Conservation (phyloP, 2,888 invertebrate species). For the Morinoia aosen region DNA sequence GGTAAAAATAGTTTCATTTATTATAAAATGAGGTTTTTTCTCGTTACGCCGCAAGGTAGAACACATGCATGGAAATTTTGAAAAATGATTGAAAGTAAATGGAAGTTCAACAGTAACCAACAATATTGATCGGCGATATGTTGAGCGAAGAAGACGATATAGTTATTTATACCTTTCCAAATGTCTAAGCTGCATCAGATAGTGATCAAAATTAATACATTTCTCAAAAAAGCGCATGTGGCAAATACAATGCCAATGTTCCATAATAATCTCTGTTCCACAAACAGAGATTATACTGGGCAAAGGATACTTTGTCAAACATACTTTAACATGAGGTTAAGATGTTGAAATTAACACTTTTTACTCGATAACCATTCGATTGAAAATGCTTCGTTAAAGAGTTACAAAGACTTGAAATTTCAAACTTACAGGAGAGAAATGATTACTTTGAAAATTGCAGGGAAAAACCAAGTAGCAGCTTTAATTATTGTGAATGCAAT, state of each 20-base stretch:
- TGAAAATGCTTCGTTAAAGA: too few species aligned
- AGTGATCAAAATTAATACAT: neutral
- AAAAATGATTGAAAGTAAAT: neutral
- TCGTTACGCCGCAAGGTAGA: neutral
- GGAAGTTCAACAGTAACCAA: neutral
- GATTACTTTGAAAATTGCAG: too few species aligned
- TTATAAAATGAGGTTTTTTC: neutral
- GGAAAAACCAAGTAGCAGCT: too few species aligned
- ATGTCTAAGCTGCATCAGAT: neutral
- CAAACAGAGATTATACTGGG: neutral
- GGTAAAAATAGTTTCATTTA: neutral
- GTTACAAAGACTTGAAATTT: too few species aligned
- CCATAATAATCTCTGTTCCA: neutral
- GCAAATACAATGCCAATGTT: neutral
- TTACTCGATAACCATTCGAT: too few species aligned
- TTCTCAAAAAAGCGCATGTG: neutral
- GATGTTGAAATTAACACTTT: too few species aligned
- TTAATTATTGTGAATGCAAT: too few species aligned
- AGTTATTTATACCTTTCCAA: neutral
- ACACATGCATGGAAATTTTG: neutral
- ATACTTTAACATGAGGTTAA: too few species aligned
- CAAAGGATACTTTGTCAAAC: too few species aligned
- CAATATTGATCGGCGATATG: neutral
- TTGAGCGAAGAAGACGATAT: neutral
- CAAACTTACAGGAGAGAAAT: too few species aligned